phyloP scores from a whole-genome alignment of 2,797 vertebrate genomes.

The Propithecus perrieri region DNA sequence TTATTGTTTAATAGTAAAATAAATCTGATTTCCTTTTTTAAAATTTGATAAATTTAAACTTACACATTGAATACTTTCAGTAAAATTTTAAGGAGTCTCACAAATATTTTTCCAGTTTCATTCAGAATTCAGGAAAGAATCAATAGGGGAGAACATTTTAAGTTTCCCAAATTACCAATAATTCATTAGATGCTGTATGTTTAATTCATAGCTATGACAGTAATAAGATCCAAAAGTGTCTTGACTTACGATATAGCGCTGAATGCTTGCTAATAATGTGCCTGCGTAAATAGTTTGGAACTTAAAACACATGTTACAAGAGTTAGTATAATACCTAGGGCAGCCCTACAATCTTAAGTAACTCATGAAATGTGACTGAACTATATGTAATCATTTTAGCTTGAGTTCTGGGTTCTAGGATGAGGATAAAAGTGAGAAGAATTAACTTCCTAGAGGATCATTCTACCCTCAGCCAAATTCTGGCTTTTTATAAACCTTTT shows the following conservation, averaged over 20 bases:
- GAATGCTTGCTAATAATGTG: neutral
- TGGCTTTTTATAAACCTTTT: neutral
- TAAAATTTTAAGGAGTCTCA: slow-evolving; percentile 8
- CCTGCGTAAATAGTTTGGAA: neutral
- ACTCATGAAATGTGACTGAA: neutral
- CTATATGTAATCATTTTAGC: neutral
- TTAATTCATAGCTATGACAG: neutral
- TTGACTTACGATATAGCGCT: neutral
- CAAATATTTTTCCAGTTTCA: neutral
- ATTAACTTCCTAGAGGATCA: neutral
- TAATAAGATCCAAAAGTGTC: neutral
- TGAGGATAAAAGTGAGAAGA: neutral
- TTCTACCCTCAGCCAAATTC: neutral
- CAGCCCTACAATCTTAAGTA: neutral
- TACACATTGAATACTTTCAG: neutral
- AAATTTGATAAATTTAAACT: slow-evolving; percentile 21
- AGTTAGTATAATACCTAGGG: neutral
- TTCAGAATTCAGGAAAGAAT: slow-evolving; percentile 45
- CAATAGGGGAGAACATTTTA: neutral
- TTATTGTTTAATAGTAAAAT: slow-evolving; percentile 15
- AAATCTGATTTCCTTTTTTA: slow-evolving; percentile 32
- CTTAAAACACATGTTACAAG: neutral
- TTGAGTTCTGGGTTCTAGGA: neutral
- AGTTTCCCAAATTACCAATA: neutral
- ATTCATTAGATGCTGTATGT: neutral